phyloP scores from a whole-genome alignment of 2,113 vertebrate genomes.

The Apteryx owenii region DNA sequence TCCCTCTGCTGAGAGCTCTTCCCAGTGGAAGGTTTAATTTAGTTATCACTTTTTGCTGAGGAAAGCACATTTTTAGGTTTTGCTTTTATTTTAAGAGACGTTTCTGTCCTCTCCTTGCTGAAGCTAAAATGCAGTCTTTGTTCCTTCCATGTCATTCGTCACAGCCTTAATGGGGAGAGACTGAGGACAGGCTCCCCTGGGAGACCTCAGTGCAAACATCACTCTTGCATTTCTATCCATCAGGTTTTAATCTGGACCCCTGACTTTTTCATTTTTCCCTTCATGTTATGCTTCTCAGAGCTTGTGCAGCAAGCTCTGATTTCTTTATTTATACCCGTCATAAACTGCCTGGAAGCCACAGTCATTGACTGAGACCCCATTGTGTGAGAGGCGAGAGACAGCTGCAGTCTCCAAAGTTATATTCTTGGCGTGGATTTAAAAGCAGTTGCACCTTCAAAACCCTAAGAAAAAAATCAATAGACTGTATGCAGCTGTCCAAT shows the following conservation, averaged over 20 bases:
- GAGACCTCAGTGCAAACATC: constrained; percentile 33
- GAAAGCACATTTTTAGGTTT: constrained; percentile 21
- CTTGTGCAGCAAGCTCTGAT: background rate
- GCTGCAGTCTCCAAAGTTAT: background rate
- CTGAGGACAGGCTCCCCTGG: constrained; percentile 3
- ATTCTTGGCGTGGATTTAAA: background rate
- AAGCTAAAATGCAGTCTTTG: background rate
- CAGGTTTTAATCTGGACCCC: constrained; percentile 3
- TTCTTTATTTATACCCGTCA: background rate
- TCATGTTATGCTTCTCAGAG: background rate
- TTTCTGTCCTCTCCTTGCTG: constrained; percentile 13
- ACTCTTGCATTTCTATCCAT: background rate
- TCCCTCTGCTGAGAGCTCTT: background rate
- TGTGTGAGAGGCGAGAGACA: background rate
- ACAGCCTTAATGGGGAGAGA: background rate
- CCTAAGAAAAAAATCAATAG: background rate
- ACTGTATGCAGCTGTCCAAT: background rate
- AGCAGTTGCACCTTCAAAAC: background rate
- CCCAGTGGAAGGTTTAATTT: constrained; percentile 31
- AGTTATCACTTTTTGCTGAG: constrained; percentile 39
- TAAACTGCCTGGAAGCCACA: background rate
- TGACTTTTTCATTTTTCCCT: background rate
- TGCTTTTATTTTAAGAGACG: constrained; percentile 13
- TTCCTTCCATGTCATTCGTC: background rate
- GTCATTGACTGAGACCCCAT: background rate